Percentiles rank a stretch among this genome's conserved stretches.
phyloP scores from a whole-genome alignment of 2,888 invertebrate species.

The Rhingia rostrata region DNA sequence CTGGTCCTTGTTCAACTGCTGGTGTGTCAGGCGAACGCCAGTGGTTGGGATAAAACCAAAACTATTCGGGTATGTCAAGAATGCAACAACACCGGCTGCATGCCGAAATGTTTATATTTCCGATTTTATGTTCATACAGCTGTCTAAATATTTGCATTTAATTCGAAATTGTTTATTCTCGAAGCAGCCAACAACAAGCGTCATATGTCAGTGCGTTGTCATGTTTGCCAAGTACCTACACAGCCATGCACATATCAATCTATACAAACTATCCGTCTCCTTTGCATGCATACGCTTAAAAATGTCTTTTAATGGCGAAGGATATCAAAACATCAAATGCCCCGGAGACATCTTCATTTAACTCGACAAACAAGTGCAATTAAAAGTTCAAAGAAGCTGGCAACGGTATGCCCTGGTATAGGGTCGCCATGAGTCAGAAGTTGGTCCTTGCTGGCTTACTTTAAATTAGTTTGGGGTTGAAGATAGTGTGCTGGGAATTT shows the following conservation, averaged over 20 bases:
- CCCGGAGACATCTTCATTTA: conserved; percentile 12
- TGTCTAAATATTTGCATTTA: conserved; percentile 67
- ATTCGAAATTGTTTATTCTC: conserved; percentile 61
- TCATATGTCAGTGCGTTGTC: neutral
- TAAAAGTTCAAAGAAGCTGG: no score
- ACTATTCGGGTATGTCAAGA: conserved; percentile 42
- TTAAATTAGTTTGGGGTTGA: no score
- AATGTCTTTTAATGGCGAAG: conserved; percentile 5
- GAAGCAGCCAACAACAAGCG: conserved; percentile 1
- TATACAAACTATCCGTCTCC: neutral
- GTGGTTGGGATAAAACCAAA: conserved; percentile 12
- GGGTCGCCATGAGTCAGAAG: no score
- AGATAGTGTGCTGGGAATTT: no score
- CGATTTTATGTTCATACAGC: conserved; percentile 57
- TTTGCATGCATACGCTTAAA: neutral
- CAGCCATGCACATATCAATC: neutral
- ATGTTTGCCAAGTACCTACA: neutral
- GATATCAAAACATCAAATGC: conserved; percentile 18
- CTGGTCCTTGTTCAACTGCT: neutral
- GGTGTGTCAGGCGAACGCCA: neutral
- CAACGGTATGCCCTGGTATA: no score
- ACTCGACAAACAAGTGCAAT: no score
- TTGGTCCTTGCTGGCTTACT: no score
- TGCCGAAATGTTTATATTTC: conserved; percentile 49
- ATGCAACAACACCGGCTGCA: conserved; percentile 40